Evolutionary conservation across 2,888 invertebrate genomes (phyloP).

Genomic region (Petrolisthes manimaculis): DNA sequence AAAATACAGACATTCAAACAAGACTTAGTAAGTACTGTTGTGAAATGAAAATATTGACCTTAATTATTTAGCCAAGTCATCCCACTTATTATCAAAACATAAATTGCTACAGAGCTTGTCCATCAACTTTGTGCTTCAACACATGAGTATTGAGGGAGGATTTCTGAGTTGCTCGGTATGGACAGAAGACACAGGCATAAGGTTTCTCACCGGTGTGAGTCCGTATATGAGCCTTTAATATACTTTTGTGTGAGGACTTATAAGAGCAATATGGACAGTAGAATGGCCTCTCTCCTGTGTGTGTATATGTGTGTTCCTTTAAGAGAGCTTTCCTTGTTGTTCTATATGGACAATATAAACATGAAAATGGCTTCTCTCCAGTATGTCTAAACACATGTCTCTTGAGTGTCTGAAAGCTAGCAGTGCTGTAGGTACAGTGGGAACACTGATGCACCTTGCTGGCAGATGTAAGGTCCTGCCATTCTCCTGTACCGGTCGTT

Average conservation of each 20-base stretch:
- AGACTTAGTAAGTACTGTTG: no score
- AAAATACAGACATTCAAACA: no score
- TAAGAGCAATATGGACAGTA: conserved; percentile 51
- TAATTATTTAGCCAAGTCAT: no score
- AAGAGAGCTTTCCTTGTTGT: conserved; percentile 48
- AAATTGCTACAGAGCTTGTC: conserved; percentile 20
- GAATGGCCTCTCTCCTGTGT: conserved; percentile 56
- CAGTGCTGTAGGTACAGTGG: conserved; percentile 56
- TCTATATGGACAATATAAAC: conserved; percentile 48
- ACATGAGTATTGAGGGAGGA: conserved; percentile 56
- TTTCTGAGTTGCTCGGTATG: conserved; percentile 60
- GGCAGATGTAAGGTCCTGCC: conserved; percentile 24
- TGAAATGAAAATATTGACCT: no score
- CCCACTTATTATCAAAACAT: no score
- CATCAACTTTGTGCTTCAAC: conserved; percentile 42
- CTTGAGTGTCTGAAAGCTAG: conserved; percentile 48
- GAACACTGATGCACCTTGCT: conserved; percentile 54
- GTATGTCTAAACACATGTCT: conserved; percentile 55
- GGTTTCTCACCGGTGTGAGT: conserved; percentile 56
- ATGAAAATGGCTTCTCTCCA: conserved; percentile 55
- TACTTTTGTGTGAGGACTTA: conserved; percentile 49
- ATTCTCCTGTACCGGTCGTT: conserved; percentile 18
- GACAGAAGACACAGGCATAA: conserved; percentile 56
- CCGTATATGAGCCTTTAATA: conserved; percentile 47
- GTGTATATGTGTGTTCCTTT: conserved; percentile 51